Evolutionary conservation across 2,888 invertebrate species (phyloP).

Genomic region (Aelia acuminata): DNA sequence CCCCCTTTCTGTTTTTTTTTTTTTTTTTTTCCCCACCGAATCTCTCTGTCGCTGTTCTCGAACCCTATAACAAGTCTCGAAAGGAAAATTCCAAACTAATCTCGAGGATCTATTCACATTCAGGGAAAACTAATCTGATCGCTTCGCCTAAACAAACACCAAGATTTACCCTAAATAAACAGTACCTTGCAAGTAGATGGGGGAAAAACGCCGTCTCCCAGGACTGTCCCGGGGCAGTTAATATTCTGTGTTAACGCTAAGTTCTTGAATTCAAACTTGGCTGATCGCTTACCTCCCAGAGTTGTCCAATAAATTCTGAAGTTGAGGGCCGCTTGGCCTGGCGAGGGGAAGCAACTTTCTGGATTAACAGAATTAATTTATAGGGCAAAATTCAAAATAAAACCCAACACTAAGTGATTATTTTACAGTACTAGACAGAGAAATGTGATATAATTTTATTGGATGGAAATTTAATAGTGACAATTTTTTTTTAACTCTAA

Average conservation of each 20-base stretch:
- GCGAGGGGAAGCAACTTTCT: slow-evolving; percentile 23
- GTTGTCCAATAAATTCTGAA: slow-evolving; percentile 39
- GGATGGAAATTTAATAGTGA: too few species aligned
- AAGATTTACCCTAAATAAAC: not conserved
- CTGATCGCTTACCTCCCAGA: slow-evolving; percentile 28
- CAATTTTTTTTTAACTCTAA: too few species aligned
- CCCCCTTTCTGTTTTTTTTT: not conserved
- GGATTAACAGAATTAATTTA: not conserved
- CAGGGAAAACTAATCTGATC: not conserved
- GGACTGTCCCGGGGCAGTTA: not conserved
- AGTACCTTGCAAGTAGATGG: not conserved
- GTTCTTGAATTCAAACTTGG: slow-evolving; percentile 29
- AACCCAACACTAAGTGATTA: not conserved
- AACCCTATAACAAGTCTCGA: not conserved
- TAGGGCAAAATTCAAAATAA: not conserved
- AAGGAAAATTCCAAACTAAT: not conserved
- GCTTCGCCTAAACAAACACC: not conserved
- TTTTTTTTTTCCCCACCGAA: not conserved
- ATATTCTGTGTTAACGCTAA: slow-evolving; percentile 26
- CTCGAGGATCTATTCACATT: not conserved
- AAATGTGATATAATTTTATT: too few species aligned
- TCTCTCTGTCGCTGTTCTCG: not conserved
- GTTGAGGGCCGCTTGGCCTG: not conserved
- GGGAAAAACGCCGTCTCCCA: not conserved
- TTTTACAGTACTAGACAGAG: not conserved